These are phyloP conservation scores for Oscheius sp. DNA, from an alignment of 2,888 invertebrate species.

Conservation along the genomic window DNA sequence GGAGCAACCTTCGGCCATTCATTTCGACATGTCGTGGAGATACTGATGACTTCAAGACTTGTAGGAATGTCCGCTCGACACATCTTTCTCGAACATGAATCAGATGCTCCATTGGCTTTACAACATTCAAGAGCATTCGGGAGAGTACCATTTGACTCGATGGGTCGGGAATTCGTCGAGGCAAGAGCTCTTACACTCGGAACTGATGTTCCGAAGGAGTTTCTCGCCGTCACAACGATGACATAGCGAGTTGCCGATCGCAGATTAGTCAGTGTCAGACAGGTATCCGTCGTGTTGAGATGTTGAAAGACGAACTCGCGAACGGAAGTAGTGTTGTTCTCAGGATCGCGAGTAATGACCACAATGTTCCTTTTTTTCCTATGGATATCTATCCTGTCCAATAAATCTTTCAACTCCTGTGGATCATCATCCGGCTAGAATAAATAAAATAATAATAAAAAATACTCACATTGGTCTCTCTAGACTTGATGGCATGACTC, in stretches of 20 bases:
- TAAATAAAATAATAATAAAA: not conserved
- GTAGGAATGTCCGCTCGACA: conserved; percentile 50
- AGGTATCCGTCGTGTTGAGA: conserved; percentile 77
- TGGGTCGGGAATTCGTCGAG: conserved; percentile 50
- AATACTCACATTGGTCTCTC: not conserved
- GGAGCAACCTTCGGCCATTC: conserved; percentile 59
- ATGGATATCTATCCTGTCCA: not conserved
- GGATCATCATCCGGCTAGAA: not conserved
- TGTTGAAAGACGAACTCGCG: conserved; percentile 53
- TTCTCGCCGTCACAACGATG: conserved; percentile 82
- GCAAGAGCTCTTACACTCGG: conserved; percentile 54
- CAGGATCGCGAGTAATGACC: conserved; percentile 53
- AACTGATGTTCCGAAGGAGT: conserved; percentile 77
- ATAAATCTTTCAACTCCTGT: conserved; percentile 30
- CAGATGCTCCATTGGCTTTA: conserved; percentile 40
- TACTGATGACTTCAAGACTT: conserved; percentile 50
- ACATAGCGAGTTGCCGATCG: conserved; percentile 81
- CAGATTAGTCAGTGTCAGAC: conserved; percentile 76
- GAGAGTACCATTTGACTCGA: conserved; percentile 40
- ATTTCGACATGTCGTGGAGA: conserved; percentile 54
- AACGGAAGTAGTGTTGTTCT: conserved; percentile 51
- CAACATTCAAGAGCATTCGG: conserved; percentile 56
- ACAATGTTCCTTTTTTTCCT: conserved; percentile 34
- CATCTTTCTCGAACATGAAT: conserved; percentile 53
- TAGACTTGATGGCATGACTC: conserved; percentile 9